phyloP scores from a whole-genome alignment of 2,113 vertebrate genomes.

The Hoplias malabaricus region DNA sequence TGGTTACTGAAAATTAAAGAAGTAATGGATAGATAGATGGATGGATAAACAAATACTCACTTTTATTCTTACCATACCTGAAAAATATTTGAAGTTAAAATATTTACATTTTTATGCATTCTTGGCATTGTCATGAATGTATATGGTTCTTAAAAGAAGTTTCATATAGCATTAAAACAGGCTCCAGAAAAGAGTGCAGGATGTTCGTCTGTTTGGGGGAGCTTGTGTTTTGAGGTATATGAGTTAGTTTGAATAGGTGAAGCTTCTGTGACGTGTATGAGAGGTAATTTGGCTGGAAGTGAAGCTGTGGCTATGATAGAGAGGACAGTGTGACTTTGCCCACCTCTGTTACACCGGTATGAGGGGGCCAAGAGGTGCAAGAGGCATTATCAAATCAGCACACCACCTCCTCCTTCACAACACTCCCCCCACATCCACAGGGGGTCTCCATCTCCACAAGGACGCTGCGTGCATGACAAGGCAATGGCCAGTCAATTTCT shows the following conservation, averaged over 20 bases:
- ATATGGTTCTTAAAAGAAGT: too few species aligned
- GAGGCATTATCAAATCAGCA: conserved; percentile 28
- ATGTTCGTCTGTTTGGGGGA: not conserved
- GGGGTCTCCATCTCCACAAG: conserved; percentile 43
- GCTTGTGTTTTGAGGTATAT: not conserved
- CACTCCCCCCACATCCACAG: conserved; percentile 14
- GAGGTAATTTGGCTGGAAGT: conserved; percentile 40
- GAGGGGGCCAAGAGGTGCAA: conserved; percentile 8
- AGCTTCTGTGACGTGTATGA: conserved; percentile 21
- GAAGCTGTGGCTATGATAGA: conserved; percentile 38
- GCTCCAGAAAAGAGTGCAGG: not conserved
- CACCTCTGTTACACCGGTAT: conserved; percentile 28
- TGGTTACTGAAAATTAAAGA: too few species aligned
- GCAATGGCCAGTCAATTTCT: conserved; percentile 44
- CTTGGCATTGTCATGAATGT: too few species aligned
- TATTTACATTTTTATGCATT: too few species aligned
- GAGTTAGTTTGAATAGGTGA: conserved; percentile 14
- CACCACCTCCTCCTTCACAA: conserved; percentile 21
- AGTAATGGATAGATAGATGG: too few species aligned
- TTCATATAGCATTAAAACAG: too few species aligned
- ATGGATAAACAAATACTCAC: too few species aligned
- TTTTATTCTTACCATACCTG: too few species aligned
- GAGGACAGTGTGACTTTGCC: conserved; percentile 51
- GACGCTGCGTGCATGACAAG: conserved; percentile 42
- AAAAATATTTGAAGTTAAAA: too few species aligned